Conservation (phyloP, 2,113 vertebrate genomes). For the Aptenodytes patagonicus region DNA sequence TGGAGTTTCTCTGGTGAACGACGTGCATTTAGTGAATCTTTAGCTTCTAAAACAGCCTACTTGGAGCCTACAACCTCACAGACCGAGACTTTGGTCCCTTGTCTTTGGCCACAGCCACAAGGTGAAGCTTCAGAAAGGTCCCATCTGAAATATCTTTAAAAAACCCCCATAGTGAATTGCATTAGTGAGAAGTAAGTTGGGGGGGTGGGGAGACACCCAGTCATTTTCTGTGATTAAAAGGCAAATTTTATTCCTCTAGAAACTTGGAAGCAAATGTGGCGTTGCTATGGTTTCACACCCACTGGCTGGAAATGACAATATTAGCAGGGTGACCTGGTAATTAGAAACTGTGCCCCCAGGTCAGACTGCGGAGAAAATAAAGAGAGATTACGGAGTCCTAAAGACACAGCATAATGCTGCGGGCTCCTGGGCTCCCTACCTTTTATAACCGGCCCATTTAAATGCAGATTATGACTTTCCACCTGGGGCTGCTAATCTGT, state of each 20-base stretch:
- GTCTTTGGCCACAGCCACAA: not conserved
- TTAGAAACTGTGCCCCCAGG: constrained; percentile 68
- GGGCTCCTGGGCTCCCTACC: constrained; percentile 49
- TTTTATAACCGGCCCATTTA: constrained; percentile 45
- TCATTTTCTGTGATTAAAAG: constrained; percentile 56
- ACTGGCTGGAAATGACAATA: constrained; percentile 72
- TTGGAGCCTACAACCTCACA: not conserved
- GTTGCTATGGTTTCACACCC: constrained; percentile 48
- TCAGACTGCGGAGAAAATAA: constrained; percentile 64
- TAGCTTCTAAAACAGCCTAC: not conserved
- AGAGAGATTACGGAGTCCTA: constrained; percentile 60
- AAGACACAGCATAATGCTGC: constrained; percentile 68
- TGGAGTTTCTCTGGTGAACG: accelerated
- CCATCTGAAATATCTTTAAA: not conserved
- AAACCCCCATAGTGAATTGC: not conserved
- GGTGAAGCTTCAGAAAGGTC: not conserved
- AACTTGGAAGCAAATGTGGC: constrained; percentile 34
- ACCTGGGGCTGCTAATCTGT: constrained; percentile 66
- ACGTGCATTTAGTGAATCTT: not conserved
- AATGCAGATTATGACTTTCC: constrained; percentile 65
- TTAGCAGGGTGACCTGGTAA: constrained; percentile 59
- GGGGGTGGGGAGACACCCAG: not conserved
- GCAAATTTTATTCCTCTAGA: constrained; percentile 55
- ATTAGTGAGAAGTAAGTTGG: not conserved
- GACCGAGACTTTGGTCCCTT: not conserved